Conservation (phyloP, 1,140 invertebrate species). For the Agrilus planipennis region DNA sequence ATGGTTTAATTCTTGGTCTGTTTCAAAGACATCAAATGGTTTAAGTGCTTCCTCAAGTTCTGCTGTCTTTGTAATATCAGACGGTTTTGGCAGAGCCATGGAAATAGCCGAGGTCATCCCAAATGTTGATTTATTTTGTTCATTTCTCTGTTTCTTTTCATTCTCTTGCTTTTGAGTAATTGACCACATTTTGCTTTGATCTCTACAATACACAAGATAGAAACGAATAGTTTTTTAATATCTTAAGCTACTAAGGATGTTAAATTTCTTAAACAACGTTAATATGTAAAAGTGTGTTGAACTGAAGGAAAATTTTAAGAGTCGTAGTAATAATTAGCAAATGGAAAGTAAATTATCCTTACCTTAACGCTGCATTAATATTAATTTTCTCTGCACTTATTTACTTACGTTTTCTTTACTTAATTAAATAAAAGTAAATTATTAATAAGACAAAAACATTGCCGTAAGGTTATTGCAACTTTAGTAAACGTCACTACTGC, state of each 20-base stretch:
- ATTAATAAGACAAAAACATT: not conserved
- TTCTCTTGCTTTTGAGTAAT: constrained; percentile 1
- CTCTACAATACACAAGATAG: constrained; percentile 4
- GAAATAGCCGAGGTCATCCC: constrained; percentile 94
- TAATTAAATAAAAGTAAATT: not conserved
- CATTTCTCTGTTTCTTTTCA: not conserved
- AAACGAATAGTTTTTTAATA: no score
- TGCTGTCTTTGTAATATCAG: constrained; percentile 69
- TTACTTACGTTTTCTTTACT: no score
- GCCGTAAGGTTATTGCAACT: not conserved
- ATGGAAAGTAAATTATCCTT: no score
- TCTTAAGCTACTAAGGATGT: no score
- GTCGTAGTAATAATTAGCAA: no score
- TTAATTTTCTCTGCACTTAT: no score
- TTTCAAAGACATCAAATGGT: constrained; percentile 86
- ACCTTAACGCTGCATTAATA: no score
- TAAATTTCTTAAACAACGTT: no score
- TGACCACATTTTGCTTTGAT: constrained; percentile 8
- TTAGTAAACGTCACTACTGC: no score
- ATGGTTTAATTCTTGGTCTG: constrained; percentile 81
- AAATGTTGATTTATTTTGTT: constrained; percentile 36
- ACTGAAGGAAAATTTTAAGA: no score
- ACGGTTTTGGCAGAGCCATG: constrained; percentile 69
- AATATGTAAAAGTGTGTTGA: no score
- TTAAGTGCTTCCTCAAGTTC: constrained; percentile 73